Evolutionary conservation across 64 coral and sea anemone species (phyloP).

Genomic region (Catalaphyllia jardinei): DNA sequence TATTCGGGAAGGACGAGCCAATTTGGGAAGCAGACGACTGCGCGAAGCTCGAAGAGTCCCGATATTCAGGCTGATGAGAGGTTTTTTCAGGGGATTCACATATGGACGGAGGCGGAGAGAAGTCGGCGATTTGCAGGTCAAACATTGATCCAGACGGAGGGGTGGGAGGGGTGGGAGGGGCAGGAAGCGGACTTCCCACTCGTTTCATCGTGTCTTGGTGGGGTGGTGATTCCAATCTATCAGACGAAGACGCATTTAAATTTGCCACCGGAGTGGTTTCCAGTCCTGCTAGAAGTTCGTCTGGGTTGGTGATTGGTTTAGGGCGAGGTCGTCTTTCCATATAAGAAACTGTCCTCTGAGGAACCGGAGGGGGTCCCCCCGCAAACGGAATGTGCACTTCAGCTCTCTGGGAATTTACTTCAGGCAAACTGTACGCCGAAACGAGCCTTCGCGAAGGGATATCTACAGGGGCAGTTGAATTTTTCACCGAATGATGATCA

Average conservation of each 20-base stretch:
- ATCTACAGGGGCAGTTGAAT: constrained; percentile 1
- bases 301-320: constrained; percentile 37
- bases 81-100: constrained; percentile 33
- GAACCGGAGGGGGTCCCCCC: constrained; percentile 16
- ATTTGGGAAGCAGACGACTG: not conserved
- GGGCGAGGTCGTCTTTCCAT: constrained; percentile 33
- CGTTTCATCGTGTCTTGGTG: not conserved
- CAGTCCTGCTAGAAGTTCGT: constrained; percentile 43
- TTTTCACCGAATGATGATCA: constrained; percentile 13
- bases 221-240: constrained; percentile 16
- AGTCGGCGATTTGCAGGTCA: constrained; percentile 56
- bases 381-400: constrained; percentile 47
- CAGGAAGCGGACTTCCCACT: constrained; percentile 51
- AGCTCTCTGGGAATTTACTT: constrained; percentile 33
- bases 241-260: not conserved
- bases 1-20: not conserved
- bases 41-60: not conserved
- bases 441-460: not conserved
- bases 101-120: constrained; percentile 52
- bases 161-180: constrained; percentile 35
- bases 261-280: not conserved
- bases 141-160: constrained; percentile 35
- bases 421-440: constrained; percentile 52
- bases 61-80: not conserved
- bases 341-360: constrained; percentile 27